Evolutionary conservation across 1,140 invertebrate species (phyloP).

Genomic region (Chymomyza costata): DNA sequence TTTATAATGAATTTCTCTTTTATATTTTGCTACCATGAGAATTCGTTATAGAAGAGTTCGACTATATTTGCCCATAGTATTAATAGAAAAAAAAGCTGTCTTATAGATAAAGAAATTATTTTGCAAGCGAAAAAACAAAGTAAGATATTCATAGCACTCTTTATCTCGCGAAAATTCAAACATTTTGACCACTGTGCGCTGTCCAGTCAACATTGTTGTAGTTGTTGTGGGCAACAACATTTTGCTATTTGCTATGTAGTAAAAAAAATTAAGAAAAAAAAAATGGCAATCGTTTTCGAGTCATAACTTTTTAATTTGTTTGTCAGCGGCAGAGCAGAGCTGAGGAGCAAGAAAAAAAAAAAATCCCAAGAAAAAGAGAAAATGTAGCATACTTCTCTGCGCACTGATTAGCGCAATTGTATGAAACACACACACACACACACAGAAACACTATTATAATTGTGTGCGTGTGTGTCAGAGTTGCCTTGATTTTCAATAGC

Average conservation of each 20-base stretch:
- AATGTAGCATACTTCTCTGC: background rate
- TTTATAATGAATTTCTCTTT: no score
- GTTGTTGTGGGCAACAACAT: no score
- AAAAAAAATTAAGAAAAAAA: background rate
- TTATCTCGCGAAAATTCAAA: no score
- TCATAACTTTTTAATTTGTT: constrained; percentile 73
- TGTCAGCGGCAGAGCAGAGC: constrained; percentile 53
- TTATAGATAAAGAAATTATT: no score
- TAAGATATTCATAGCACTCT: constrained; percentile 59
- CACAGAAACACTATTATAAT: constrained; percentile 20
- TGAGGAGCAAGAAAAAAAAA: background rate
- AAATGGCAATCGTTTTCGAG: constrained; percentile 44
- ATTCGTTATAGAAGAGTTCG: no score
- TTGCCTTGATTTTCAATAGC: constrained; percentile 45
- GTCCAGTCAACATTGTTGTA: no score
- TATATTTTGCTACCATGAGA: no score
- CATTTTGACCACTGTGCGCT: no score
- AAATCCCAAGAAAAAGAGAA: background rate
- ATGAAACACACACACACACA: constrained; percentile 7
- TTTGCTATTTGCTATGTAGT: no score
- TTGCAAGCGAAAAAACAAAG: constrained; percentile 40
- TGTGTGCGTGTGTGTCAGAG: constrained; percentile 16
- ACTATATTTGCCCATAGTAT: no score
- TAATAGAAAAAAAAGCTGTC: no score
- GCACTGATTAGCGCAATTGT: constrained; percentile 60